Evolutionary conservation across 2,797 vertebrate species (phyloP).

Genomic region (Syngnathus acus): DNA sequence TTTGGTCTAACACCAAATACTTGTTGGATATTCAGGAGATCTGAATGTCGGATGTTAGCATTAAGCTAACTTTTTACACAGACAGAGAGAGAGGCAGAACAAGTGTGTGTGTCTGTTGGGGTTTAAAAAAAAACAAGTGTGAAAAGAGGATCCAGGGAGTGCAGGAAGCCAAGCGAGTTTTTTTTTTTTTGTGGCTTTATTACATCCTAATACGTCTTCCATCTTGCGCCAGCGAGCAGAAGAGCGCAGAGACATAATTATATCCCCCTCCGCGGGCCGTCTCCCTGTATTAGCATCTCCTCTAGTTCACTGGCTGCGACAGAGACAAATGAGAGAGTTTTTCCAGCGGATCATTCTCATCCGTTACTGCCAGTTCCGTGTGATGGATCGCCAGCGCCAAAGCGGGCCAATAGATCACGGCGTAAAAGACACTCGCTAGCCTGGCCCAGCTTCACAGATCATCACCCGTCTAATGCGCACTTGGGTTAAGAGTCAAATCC

Average conservation of each 20-base stretch:
- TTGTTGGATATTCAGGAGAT: no score
- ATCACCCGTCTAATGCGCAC: conserved; percentile 72
- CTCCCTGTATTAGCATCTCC: conserved; percentile 78
- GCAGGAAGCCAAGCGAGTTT: conserved; percentile 31
- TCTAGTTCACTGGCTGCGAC: conserved; percentile 77
- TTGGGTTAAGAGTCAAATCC: conserved; percentile 72
- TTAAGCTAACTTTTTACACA: no score
- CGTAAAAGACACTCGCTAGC: conserved; percentile 72
- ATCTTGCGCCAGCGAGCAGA: conserved; percentile 66
- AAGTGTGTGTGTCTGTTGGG: conserved; percentile 4
- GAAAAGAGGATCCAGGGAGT: conserved; percentile 25
- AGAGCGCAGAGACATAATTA: conserved; percentile 78
- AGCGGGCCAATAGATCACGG: conserved; percentile 77
- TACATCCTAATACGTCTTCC: conserved; percentile 72
- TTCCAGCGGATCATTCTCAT: conserved; percentile 80
- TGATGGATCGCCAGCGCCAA: conserved; percentile 72
- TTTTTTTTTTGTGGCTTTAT: conserved; percentile 49
- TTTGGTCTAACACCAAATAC: no score
- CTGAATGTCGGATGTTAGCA: no score
- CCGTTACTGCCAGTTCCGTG: conserved; percentile 79
- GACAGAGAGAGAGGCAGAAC: conserved; percentile 16
- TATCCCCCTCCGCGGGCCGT: conserved; percentile 76
- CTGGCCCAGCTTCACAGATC: conserved; percentile 76
- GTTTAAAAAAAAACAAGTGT: conserved; percentile 11
- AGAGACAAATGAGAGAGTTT: conserved; percentile 84